phyloP scores from a whole-genome alignment of 2,113 vertebrate species.

The Panthera uncia region DNA sequence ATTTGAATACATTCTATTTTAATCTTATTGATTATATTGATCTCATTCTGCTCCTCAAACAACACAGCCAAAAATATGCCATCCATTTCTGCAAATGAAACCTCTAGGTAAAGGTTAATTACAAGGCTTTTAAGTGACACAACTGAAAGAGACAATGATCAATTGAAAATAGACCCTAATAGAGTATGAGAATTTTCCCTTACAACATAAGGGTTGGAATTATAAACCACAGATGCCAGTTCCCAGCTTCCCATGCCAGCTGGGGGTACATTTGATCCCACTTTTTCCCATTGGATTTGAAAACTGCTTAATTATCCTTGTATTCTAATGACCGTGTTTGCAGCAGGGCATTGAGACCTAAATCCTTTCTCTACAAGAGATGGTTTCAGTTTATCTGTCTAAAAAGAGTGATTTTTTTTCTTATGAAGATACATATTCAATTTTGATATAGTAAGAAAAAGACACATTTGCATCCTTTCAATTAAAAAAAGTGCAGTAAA shows the following conservation, averaged over 20 bases:
- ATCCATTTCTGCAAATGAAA: conserved; percentile 68
- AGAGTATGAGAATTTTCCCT: conserved; percentile 57
- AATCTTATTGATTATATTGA: conserved; percentile 77
- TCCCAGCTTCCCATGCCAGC: conserved; percentile 61
- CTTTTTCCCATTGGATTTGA: conserved; percentile 64
- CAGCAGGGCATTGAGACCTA: conserved; percentile 27
- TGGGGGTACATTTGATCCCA: conserved; percentile 68
- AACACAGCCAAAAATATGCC: conserved; percentile 71
- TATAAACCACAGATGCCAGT: conserved; percentile 73
- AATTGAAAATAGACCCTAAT: conserved; percentile 71
- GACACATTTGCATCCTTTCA: background rate
- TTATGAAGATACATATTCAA: background rate
- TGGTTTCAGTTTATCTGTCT: background rate
- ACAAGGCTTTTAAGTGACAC: conserved; percentile 70
- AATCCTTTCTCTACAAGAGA: conserved; percentile 32
- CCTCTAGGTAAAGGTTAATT: conserved; percentile 76
- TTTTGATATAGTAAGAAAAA: background rate
- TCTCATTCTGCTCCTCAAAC: conserved; percentile 69
- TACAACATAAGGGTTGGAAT: conserved; percentile 68
- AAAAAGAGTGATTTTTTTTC: background rate
- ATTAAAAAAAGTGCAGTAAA: background rate
- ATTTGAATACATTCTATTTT: conserved; percentile 75
- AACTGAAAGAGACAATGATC: conserved; percentile 76
- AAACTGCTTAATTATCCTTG: conserved; percentile 71
- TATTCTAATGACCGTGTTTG: conserved; percentile 49